These are phyloP conservation scores for Trachelus tabidus DNA, from an alignment of 2,888 invertebrate species.

Conservation along the genomic window DNA sequence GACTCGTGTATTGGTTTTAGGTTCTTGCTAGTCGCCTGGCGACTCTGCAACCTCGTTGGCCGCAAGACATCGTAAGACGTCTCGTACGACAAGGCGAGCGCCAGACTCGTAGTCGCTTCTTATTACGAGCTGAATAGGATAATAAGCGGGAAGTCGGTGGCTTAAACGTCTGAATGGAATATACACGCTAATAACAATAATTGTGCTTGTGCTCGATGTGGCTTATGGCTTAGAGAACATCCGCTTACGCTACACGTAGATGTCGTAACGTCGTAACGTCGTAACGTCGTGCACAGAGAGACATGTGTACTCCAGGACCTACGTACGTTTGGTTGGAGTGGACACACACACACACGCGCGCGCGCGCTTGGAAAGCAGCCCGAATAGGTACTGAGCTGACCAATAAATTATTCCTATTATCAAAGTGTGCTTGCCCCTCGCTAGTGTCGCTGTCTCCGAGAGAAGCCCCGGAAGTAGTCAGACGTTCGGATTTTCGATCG, in stretches of 20 bases:
- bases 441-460: background rate
- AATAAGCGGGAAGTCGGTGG: constrained; percentile 45
- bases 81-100: constrained; percentile 43
- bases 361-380: too few relatives aligned
- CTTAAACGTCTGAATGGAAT: constrained; percentile 45
- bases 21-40: background rate
- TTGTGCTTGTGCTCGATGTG: constrained; percentile 42
- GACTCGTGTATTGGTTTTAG: background rate
- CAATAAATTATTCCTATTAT: background rate
- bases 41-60: background rate
- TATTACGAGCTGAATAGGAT: constrained; percentile 62
- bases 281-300: background rate
- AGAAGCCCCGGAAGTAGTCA: background rate
- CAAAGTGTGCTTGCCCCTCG: background rate
- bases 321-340: too few relatives aligned
- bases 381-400: too few relatives aligned
- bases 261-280: background rate
- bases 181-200: constrained; percentile 47
- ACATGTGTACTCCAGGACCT: too few relatives aligned
- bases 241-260: background rate
- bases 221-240: background rate
- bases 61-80: constrained; percentile 46
- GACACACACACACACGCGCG: too few relatives aligned
- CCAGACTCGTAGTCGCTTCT: constrained; percentile 23
- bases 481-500: background rate